A percentile compares a stretch with the other conserved stretches of the same genome.
Conservation (phyloP, 2,113 vertebrate genomes). For the Pungitius pungitius region DNA sequence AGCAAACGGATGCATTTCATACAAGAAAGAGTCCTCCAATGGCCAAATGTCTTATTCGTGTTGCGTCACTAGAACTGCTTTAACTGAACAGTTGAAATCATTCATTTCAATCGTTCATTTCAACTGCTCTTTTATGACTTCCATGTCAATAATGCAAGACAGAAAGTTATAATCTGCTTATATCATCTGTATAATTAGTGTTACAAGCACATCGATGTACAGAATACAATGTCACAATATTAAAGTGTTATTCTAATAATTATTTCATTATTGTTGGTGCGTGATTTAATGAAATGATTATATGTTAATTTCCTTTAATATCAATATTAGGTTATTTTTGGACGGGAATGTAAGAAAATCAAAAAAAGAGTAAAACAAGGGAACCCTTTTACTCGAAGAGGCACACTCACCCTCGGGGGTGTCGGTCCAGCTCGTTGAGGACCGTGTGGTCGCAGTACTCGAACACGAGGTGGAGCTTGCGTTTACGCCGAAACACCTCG, state of each 20-base stretch:
- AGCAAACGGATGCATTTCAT: not conserved
- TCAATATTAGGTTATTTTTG: not conserved
- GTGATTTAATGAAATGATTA: not conserved
- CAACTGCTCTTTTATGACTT: not conserved
- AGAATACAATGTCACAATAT: too few species aligned
- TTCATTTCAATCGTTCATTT: too few species aligned
- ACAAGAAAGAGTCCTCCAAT: not conserved
- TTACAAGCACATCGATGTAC: not conserved
- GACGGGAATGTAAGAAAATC: not conserved
- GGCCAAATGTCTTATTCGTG: not conserved
- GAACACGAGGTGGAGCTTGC: constrained; percentile 93
- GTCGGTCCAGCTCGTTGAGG: constrained; percentile 90
- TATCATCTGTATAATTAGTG: not conserved
- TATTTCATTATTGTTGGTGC: too few species aligned
- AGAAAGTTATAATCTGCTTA: not conserved
- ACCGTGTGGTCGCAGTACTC: constrained; percentile 97
- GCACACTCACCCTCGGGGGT: constrained; percentile 87
- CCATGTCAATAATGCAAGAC: not conserved
- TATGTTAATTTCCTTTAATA: not conserved
- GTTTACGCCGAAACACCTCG: constrained; percentile 92
- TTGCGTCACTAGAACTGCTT: not conserved
- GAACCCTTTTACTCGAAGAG: not conserved
- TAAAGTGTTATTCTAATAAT: not conserved
- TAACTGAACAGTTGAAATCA: not conserved
- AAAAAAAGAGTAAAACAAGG: not conserved